Base-by-base conservation (phyloP, 35 echinoderm and acorn worm species). In the Ophioderma brevispina region DNA sequence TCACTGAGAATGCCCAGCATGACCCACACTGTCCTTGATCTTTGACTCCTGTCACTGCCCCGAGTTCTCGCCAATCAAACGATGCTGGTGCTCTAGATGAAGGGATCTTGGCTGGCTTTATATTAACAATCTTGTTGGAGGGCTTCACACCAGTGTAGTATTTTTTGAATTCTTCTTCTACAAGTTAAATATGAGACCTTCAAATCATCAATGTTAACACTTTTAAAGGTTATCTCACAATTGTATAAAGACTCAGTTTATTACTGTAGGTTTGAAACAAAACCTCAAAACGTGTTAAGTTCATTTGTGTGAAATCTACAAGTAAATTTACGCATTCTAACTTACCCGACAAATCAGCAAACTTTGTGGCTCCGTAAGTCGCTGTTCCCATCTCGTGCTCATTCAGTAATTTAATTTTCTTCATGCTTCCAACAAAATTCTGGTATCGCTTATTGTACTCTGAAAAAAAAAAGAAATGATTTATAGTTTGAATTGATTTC, bases 1-100 rank as follows among this genome's bases (percentile, higher is more conserved):
- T 98, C 18, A 90, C 92, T 1, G 96, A 98, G 84, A 95, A 98
- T 5, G 96, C 96, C 96, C 96, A 98, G 82, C 96, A 98, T 21
- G 96, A 98, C 30, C 96, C 96, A 88, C 96, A 98, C 36, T 32
- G 31, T 23, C 82, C 93, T 40, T 98, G 96, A 75, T 98, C 88
- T 84, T 98, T 98, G 52, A 98, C 92, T 32, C 35, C 76, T 0
- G 92, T 98, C 0, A 98, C 96, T 15, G 96, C 96, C 32, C 84
- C 84, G 13, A 87, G 14, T 8, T 79, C 75, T 10, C 96, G 52
- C 96, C 96, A 98, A 70, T 98, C 96, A 85, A 83, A 92, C 21
- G 89, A 38, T 19, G 86, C 89, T 17, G 96, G 96, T 17, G 76
- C 64, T 1, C 78, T 38, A 40, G 38, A 52, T 15, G 32, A 0